phyloP scores from a whole-genome alignment of 2,797 vertebrate genomes.

The Huso huso region DNA sequence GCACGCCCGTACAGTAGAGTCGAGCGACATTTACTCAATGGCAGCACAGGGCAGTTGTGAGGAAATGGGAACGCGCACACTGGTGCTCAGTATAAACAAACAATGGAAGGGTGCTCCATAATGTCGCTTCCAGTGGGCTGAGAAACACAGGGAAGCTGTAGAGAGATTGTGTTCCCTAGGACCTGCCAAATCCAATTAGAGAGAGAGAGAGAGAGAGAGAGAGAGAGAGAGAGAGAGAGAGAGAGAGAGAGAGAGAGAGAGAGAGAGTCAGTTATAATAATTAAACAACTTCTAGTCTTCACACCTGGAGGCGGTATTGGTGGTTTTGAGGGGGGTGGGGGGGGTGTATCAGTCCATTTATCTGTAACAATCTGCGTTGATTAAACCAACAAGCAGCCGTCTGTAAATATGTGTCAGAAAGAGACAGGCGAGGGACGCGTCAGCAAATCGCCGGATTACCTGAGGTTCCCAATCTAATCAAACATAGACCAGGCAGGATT shows the following conservation, averaged over 20 bases:
- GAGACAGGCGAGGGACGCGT: constrained; percentile 68
- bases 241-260: constrained; percentile 21
- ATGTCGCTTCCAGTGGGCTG: too few relatives aligned
- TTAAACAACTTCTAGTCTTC: constrained; percentile 9
- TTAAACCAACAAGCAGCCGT: constrained; percentile 59
- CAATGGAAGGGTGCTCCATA: too few relatives aligned
- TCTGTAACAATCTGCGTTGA: constrained; percentile 54
- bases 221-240: constrained; percentile 21
- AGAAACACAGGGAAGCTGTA: not conserved
- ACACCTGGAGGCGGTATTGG: constrained; percentile 43
- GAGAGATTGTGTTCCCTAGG: constrained; percentile 28
- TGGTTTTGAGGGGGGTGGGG: constrained; percentile 2
- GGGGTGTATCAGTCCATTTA: constrained; percentile 30
- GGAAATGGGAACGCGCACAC: not conserved
- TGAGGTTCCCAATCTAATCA: constrained; percentile 87
- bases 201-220: constrained; percentile 12
- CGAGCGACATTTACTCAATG: not conserved
- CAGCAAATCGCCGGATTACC: constrained; percentile 88
- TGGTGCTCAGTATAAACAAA: too few relatives aligned
- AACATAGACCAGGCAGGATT: constrained; percentile 89
- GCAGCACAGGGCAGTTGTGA: not conserved
- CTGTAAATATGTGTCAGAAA: constrained; percentile 57
- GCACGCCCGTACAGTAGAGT: too few relatives aligned
- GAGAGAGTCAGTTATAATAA: constrained; percentile 4
- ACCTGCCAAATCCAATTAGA: constrained; percentile 46